phyloP scores from a whole-genome alignment of 2,113 vertebrate species.

The Stomatorhinus ivindoensis region DNA sequence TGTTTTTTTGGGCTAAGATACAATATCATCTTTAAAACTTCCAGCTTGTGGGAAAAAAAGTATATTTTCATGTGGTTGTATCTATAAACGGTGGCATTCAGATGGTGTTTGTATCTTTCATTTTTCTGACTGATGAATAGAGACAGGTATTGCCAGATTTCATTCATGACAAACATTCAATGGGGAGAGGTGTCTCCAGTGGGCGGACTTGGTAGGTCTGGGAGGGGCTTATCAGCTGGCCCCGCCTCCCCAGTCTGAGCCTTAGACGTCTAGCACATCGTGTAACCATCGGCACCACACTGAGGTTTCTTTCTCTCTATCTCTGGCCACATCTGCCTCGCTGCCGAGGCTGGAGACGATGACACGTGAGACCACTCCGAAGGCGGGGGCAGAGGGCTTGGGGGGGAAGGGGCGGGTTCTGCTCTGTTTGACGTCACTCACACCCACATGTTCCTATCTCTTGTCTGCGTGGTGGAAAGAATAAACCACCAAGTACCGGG shows the following conservation, averaged over 20 bases:
- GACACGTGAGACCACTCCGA: conserved; percentile 18
- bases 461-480: conserved; percentile 51
- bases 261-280: not conserved
- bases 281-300: not conserved
- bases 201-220: not conserved
- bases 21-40: not conserved
- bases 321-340: conserved; percentile 9
- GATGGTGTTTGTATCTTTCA: not conserved
- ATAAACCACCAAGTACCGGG: conserved; percentile 52
- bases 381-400: not conserved
- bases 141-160: not conserved
- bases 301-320: conserved; percentile 11
- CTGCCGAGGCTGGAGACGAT: conserved; percentile 13
- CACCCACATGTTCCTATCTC: conserved; percentile 59
- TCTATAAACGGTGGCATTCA: not conserved
- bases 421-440: conserved; percentile 60
- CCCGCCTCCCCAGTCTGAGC: too few relatives aligned
- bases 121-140: not conserved
- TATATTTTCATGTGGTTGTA: not conserved
- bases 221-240: not conserved
- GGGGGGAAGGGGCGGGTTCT: conserved; percentile 34
- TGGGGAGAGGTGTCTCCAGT: not conserved
- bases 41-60: not conserved
- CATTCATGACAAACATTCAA: not conserved
- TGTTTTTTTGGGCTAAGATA: not conserved